Evolutionary conservation across 2,888 invertebrate species (phyloP), one percentile per base, ranked within the genome.

Genomic region (Apotomis betuletana): DNA sequence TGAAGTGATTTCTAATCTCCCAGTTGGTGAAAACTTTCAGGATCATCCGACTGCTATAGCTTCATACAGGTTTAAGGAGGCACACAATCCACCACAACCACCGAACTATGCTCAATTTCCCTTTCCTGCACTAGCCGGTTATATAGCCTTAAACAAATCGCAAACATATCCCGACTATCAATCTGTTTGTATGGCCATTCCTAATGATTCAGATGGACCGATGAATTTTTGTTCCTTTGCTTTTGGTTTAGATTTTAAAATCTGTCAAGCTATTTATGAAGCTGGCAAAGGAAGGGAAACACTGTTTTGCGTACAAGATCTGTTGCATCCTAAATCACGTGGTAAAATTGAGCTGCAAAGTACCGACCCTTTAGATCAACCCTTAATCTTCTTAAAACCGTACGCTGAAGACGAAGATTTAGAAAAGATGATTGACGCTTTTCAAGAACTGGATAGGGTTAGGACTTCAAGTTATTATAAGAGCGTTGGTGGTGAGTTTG

Each of bases 331-430:
- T 0, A 81, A 88, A 75, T 94, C 94, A 0, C 86, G 85, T 9
- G 95, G 95, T 4, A 77, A 81, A 52, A 77, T 97, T 0, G 83
- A 88, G 13, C 82, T 97, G 2, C 86, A 86, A 60, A 94, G 93
- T 4, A 75, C 78, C 0, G 85, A 95, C 79, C 95, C 95, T 0
- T 78, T 81, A 4, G 93, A 94, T 4, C 85, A 90, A 49, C 96
- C 96, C 0, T 76, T 91, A 41, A 94, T 96, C 52, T 87, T 94
- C 68, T 88, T 94, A 0, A 95, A 95, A 73, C 95, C 95, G 79
- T 87, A 95, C 52, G 84, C 88, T 0, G 88, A 94, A 4, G 83
- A 87, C 8, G 79, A 86, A n/a, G 96, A 96, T 79, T 77, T 93
- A 0, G 82, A 89, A 1, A 89, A 86, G 0, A 78, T 93, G 57